These are phyloP conservation scores for Galleria mellonella DNA, from an alignment of 1,140 invertebrate genomes.

Conservation along the genomic window DNA sequence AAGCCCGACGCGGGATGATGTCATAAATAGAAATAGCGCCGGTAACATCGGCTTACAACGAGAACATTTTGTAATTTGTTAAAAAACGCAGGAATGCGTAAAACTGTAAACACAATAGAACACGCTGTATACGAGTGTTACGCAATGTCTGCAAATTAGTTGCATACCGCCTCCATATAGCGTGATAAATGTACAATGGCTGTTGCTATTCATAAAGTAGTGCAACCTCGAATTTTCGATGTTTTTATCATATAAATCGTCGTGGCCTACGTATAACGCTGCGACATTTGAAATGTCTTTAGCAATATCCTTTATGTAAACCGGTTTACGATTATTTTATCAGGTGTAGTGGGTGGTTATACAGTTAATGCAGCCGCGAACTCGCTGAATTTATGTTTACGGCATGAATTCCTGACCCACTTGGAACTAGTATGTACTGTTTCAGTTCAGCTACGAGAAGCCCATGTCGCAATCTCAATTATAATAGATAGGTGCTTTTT, in stretches of 20 bases:
- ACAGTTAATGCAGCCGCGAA: slow-evolving; percentile 20
- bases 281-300: no score
- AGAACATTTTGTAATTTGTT: slow-evolving; percentile 37
- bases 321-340: slow-evolving; percentile 49
- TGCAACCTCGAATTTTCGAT: not conserved
- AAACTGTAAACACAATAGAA: slow-evolving; percentile 34
- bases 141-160: slow-evolving; percentile 5
- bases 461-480: slow-evolving; percentile 40
- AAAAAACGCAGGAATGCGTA: slow-evolving; percentile 33
- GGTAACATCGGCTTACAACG: slow-evolving; percentile 30
- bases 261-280: no score
- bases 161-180: not conserved
- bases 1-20: slow-evolving; percentile 69
- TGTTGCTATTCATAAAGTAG: not conserved
- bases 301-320: slow-evolving; percentile 14
- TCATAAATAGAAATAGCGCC: slow-evolving; percentile 74
- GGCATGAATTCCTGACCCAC: slow-evolving; percentile 54
- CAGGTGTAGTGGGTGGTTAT: slow-evolving; percentile 20
- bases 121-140: slow-evolving; percentile 3
- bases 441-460: slow-evolving; percentile 32
- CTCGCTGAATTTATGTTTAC: slow-evolving; percentile 41
- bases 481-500: slow-evolving; percentile 6
- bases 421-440: slow-evolving; percentile 39
- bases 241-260: no score
- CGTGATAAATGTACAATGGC: not conserved